These are phyloP conservation scores for Hemicrepidius hirtus DNA, from an alignment of 2,888 invertebrate genomes.

Conservation along the genomic window DNA sequence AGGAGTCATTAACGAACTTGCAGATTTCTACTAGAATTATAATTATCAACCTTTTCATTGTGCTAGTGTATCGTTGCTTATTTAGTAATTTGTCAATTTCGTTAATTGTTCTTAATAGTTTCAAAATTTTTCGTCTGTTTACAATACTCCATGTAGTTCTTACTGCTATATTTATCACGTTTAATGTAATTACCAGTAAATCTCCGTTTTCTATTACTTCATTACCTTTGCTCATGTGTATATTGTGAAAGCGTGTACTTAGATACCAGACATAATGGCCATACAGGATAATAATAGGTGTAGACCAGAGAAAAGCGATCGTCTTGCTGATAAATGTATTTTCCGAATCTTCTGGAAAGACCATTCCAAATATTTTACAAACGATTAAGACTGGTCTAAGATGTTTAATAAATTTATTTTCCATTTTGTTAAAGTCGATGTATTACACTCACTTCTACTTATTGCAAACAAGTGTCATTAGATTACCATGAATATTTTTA, in stretches of 20 bases:
- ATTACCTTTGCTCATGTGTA: not conserved
- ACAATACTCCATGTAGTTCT: not conserved
- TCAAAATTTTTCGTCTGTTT: not conserved
- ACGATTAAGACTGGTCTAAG: constrained; percentile 12
- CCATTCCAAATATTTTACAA: constrained; percentile 25
- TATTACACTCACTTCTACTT: too few species aligned
- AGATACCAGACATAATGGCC: not conserved
- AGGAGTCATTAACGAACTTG: not conserved
- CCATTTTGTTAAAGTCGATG: not conserved
- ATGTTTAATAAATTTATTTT: constrained; percentile 19
- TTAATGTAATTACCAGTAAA: not conserved
- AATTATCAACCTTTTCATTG: not conserved
- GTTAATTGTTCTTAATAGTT: not conserved
- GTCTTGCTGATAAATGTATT: not conserved
- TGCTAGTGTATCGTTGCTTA: not conserved
- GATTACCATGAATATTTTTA: too few species aligned
- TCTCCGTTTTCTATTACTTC: not conserved
- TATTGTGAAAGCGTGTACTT: not conserved
- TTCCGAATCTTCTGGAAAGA: not conserved
- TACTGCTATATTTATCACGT: not conserved
- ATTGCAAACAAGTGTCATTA: too few species aligned
- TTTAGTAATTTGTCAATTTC: not conserved
- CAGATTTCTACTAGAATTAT: not conserved
- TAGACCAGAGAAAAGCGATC: not conserved
- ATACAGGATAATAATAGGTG: constrained; percentile 4